A percentile compares a stretch with the other conserved stretches of the same genome.
These are phyloP conservation scores for Chrysomallon squamiferum DNA, from an alignment of 1,140 invertebrate species.

Conservation along the genomic window DNA sequence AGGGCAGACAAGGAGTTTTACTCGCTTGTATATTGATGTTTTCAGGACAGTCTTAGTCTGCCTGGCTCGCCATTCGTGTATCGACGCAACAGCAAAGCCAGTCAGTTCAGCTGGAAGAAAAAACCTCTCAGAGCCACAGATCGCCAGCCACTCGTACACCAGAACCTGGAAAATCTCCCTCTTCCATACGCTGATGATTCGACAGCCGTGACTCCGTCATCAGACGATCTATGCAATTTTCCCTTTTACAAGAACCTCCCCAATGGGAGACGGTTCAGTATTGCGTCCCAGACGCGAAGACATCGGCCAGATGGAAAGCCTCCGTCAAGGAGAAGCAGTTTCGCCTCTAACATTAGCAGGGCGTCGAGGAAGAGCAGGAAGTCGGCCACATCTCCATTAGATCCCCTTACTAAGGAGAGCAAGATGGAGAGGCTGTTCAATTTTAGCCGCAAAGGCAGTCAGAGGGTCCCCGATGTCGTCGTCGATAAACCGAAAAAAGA, in stretches of 20 bases:
- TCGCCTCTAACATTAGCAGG: constrained; percentile 48
- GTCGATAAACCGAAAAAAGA: constrained; percentile 55
- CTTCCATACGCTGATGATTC: constrained; percentile 97
- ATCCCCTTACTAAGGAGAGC: constrained; percentile 36
- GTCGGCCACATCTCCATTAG: constrained; percentile 23
- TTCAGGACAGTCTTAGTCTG: constrained; percentile 92
- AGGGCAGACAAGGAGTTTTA: not conserved
- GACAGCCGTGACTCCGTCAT: constrained; percentile 96
- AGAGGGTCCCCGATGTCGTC: constrained; percentile 50
- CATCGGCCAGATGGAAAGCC: constrained; percentile 23
- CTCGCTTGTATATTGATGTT: constrained; percentile 25
- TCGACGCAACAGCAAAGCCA: constrained; percentile 67
- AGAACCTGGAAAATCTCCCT: constrained; percentile 93
- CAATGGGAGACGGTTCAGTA: constrained; percentile 44
- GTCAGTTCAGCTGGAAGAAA: constrained; percentile 83
- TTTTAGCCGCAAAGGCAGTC: constrained; percentile 39
- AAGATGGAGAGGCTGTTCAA: constrained; percentile 41
- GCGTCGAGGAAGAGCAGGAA: constrained; percentile 40
- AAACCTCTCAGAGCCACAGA: constrained; percentile 73
- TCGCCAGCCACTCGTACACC: constrained; percentile 90
- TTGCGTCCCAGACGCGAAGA: constrained; percentile 38
- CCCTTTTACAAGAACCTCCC: constrained; percentile 43
- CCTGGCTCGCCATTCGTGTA: constrained; percentile 95
- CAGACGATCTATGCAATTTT: constrained; percentile 76
- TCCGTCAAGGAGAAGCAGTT: constrained; percentile 51